Percentiles rank a stretch among this genome's conserved stretches.
These are phyloP conservation scores for Bovichtus diacanthus DNA, from an alignment of 2,797 vertebrate genomes.

Conservation along the genomic window DNA sequence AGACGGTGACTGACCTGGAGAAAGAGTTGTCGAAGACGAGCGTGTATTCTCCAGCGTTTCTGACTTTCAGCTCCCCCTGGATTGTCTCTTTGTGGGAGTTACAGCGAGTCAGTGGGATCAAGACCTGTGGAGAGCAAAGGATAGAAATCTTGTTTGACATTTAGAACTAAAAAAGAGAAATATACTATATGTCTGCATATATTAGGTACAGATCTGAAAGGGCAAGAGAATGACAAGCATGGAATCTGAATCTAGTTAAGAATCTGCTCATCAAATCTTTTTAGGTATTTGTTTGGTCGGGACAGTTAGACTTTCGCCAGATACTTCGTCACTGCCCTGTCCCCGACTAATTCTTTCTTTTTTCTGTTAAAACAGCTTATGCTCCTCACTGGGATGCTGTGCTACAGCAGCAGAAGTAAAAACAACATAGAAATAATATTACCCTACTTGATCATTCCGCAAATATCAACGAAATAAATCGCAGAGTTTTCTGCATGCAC, in stretches of 20 bases:
- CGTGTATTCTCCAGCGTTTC: constrained; percentile 90
- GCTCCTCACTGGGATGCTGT: neutral
- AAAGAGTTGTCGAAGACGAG: constrained; percentile 98
- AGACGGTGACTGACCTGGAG: constrained; percentile 88
- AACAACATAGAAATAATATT: neutral
- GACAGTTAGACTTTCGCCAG: neutral
- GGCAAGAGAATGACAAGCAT: neutral
- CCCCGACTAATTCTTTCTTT: constrained; percentile 5
- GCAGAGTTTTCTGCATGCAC: neutral
- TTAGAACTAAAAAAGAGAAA: constrained; percentile 1
- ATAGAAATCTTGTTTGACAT: neutral
- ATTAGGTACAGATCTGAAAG: neutral
- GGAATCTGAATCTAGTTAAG: neutral
- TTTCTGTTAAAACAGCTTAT: neutral
- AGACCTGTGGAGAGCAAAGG: constrained; percentile 85
- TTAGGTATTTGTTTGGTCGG: neutral
- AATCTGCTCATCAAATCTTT: neutral
- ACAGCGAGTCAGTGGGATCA: constrained; percentile 95
- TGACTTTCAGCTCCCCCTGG: constrained; percentile 92
- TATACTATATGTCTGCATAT: neutral
- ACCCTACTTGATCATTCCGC: neutral
- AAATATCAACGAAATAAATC: constrained; percentile 16
- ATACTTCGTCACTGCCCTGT: neutral
- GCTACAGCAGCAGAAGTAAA: neutral
- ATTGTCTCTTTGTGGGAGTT: constrained; percentile 95